These are phyloP conservation scores for Notechis scutatus DNA, from an alignment of 2,113 vertebrate species.

Conservation along the genomic window DNA sequence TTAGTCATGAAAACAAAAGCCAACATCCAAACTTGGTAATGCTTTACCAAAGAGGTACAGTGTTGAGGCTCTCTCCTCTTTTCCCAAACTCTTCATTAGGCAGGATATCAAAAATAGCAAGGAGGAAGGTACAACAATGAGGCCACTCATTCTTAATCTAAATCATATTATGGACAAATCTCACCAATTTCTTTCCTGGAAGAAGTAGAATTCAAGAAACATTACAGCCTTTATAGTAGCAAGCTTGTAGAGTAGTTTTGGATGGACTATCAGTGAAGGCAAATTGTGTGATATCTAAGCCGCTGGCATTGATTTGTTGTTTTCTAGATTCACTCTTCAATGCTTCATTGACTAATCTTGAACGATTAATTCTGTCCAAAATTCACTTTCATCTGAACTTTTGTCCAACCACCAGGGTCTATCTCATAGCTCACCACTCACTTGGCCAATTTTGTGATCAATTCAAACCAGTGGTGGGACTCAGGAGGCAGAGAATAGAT, in stretches of 20 bases:
- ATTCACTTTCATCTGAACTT: background rate
- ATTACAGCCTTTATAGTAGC: background rate
- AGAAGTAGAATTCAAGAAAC: background rate
- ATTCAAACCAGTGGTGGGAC: background rate
- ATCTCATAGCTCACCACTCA: background rate
- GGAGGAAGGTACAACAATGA: background rate
- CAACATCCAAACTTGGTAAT: background rate
- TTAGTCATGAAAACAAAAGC: background rate
- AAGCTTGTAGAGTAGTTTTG: background rate
- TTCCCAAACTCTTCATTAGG: background rate
- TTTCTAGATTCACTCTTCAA: background rate
- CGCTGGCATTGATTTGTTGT: background rate
- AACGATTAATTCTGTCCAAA: background rate
- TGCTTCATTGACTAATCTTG: background rate
- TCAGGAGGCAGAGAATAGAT: too few relatives aligned
- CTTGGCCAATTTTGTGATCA: background rate
- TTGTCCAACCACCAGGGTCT: background rate
- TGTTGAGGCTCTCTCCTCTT: background rate
- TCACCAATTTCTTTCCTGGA: background rate
- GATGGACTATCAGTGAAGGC: background rate
- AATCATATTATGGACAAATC: background rate
- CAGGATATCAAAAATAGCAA: background rate
- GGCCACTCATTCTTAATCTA: background rate
- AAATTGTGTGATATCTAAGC: background rate
- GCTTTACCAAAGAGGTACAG: background rate